phyloP scores from a whole-genome alignment of 2,113 vertebrate genomes.

The Corythoichthys haematopterus region DNA sequence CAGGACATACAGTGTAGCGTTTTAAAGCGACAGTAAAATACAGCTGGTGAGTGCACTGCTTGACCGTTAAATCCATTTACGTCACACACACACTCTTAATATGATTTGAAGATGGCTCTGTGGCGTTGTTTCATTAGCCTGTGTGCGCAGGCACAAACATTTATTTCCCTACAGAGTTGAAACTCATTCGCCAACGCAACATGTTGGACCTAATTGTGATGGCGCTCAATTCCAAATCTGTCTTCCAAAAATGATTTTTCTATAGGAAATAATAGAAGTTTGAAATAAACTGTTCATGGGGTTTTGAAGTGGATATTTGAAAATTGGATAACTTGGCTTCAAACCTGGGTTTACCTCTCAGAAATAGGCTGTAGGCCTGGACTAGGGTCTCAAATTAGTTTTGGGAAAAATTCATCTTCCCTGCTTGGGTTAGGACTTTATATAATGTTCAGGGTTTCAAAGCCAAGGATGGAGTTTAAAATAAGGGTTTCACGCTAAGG shows the following conservation, averaged over 20 bases:
- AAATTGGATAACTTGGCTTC: too few species aligned
- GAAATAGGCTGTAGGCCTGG: too few species aligned
- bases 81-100: background rate
- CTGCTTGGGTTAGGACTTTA: too few species aligned
- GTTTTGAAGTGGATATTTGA: too few species aligned
- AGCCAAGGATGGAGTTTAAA: background rate
- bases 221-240: background rate
- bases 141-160: background rate
- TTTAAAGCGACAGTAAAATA: constrained; percentile 13
- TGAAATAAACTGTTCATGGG: background rate
- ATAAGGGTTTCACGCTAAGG: background rate
- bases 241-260: background rate
- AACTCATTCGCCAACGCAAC: background rate
- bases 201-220: background rate
- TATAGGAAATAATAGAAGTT: background rate
- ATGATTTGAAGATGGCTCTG: background rate
- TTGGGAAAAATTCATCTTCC: too few species aligned
- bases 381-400: background rate
- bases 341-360: too few species aligned
- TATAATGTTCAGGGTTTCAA: background rate
- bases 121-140: background rate
- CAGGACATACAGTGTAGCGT: constrained; percentile 8
- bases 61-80: background rate
- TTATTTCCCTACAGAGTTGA: background rate
- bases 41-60: constrained; percentile 18